Conservation (phyloP, 2,888 invertebrate species). For the Mythimna pallens region DNA sequence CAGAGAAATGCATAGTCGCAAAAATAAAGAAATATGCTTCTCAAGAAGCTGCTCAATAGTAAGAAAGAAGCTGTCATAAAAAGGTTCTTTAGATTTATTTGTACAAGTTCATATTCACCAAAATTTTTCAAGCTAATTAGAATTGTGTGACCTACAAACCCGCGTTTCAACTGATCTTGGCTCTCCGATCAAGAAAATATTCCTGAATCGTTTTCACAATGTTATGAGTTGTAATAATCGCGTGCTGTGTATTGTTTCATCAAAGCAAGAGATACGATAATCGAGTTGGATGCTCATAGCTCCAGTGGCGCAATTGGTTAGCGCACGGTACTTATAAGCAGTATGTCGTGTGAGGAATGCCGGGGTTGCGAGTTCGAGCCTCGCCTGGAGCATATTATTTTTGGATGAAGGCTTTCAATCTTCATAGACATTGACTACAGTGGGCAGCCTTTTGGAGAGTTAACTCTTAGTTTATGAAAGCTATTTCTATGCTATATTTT, state of each 20-base stretch:
- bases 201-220: slow-evolving; percentile 6
- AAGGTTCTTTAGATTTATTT: not conserved
- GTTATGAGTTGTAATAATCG: not conserved
- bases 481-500: not conserved
- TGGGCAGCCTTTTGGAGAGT: not conserved
- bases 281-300: slow-evolving; percentile 83
- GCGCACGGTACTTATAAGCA: slow-evolving; percentile 99
- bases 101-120: not conserved
- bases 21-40: too few relatives aligned
- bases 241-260: not conserved
- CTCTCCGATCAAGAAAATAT: slow-evolving; percentile 3
- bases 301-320: slow-evolving; percentile 99
- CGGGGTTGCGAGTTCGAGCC: slow-evolving; percentile 69
- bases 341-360: slow-evolving; percentile 89
- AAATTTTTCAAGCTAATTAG: not conserved
- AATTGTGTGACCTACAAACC: not conserved
- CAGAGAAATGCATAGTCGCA: too few relatives aligned
- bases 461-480: not conserved
- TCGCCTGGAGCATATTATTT: slow-evolving; percentile 66
- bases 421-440: not conserved
- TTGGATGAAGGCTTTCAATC: not conserved
- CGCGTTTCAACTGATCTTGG: not conserved
- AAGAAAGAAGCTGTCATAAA: too few relatives aligned
- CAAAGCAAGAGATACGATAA: slow-evolving; percentile 16
- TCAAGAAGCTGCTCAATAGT: too few relatives aligned